Conservation (phyloP, 53 echinoderm and acorn worm species). For the Echinarachnius parma region DNA sequence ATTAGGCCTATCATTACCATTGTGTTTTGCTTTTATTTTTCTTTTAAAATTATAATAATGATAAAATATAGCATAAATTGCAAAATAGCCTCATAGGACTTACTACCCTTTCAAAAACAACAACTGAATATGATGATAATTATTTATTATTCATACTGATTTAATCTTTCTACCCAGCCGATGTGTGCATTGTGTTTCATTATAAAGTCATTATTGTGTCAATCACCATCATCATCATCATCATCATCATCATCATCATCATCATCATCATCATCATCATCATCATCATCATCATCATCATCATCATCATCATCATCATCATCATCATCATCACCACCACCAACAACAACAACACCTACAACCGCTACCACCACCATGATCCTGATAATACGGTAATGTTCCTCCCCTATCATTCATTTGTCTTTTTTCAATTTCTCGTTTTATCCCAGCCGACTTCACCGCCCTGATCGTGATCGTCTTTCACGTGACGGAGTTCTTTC, state of each 20-base stretch:
- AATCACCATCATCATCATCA: conserved; percentile 9
- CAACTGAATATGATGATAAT: too few relatives aligned
- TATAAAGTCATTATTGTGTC: too few relatives aligned
- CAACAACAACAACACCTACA: neutral
- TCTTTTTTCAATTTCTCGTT: too few relatives aligned
- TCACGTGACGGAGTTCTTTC: conserved; percentile 91
- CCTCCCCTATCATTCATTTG: neutral
- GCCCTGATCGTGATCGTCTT: conserved; percentile 65
- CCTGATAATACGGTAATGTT: neutral
- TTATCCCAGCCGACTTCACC: conserved; percentile 78
- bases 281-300: neutral
- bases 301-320: conserved; percentile 1
- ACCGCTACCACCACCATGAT: neutral
- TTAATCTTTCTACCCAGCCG: too few relatives aligned
- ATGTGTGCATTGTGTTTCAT: too few relatives aligned
- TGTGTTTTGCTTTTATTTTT: too few relatives aligned
- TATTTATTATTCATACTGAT: too few relatives aligned
- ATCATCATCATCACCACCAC: conserved; percentile 9
- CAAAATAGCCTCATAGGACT: too few relatives aligned
- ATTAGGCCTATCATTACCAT: too few relatives aligned
- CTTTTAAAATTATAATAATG: too few relatives aligned
- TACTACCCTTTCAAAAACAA: too few relatives aligned
- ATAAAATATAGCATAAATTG: too few relatives aligned
- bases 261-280: conserved; percentile 2
- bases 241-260: conserved; percentile 13